Conservation (phyloP, 1,140 invertebrate species). For the Pantala flavescens region DNA sequence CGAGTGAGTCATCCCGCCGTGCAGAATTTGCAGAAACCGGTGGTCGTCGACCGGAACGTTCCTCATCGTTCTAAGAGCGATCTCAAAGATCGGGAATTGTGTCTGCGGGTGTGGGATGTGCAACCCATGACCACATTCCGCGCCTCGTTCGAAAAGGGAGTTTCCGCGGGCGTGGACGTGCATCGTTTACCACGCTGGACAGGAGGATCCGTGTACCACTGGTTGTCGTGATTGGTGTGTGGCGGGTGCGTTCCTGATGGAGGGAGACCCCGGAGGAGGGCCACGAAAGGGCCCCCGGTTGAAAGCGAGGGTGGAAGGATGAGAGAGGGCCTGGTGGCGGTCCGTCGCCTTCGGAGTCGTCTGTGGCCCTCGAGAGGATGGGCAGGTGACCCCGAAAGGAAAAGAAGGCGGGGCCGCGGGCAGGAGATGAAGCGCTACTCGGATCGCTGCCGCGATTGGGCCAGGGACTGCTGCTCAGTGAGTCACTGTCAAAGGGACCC, state of each 20-base stretch:
- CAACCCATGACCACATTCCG: too few relatives aligned
- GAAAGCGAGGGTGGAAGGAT: not conserved
- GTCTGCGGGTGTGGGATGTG: too few relatives aligned
- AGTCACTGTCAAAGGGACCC: not conserved
- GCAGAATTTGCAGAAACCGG: too few relatives aligned
- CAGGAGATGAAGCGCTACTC: not conserved
- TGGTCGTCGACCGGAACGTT: too few relatives aligned
- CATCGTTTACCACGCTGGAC: too few relatives aligned
- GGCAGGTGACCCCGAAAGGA: not conserved
- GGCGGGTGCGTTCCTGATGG: not conserved
- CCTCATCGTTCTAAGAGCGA: too few relatives aligned
- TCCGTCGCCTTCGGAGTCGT: not conserved
- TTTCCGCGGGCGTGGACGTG: too few relatives aligned
- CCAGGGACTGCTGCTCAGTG: not conserved
- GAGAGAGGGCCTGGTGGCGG: not conserved
- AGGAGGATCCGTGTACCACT: too few relatives aligned
- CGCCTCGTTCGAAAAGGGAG: too few relatives aligned
- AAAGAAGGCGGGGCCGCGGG: not conserved
- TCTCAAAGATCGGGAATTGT: too few relatives aligned
- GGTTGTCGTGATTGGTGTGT: too few relatives aligned
- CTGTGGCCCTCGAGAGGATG: not conserved
- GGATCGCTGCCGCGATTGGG: slow-evolving; percentile 1
- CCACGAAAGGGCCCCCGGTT: not conserved
- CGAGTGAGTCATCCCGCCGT: too few relatives aligned
- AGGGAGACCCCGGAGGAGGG: not conserved